These are phyloP conservation scores for Hermetia illucens DNA, from an alignment of 1,140 invertebrate species.

Conservation along the genomic window DNA sequence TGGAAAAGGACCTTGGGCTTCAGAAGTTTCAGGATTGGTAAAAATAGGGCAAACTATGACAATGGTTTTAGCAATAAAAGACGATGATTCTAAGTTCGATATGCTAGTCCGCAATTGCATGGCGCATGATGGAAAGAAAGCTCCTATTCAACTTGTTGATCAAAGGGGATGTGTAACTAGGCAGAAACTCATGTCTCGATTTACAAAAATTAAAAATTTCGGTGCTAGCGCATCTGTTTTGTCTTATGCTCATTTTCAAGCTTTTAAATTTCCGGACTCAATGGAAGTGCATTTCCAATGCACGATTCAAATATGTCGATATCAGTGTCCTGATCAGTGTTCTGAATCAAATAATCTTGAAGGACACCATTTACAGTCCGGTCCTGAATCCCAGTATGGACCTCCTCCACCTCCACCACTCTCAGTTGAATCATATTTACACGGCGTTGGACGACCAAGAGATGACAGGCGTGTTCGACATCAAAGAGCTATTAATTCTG, in stretches of 20 bases:
- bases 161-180: conserved; percentile 82
- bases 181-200: conserved; percentile 84
- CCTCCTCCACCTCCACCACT: conserved; percentile 43
- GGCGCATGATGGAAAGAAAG: conserved; percentile 85
- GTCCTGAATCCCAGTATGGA: conserved; percentile 52
- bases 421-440: conserved; percentile 26
- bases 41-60: conserved; percentile 96
- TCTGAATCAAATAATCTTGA: conserved; percentile 42
- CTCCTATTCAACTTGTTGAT: conserved; percentile 88
- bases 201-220: conserved; percentile 92
- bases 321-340: conserved; percentile 84
- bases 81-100: conserved; percentile 90
- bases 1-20: conserved; percentile 90
- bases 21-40: conserved; percentile 83
- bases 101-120: conserved; percentile 91
- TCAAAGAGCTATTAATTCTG: conserved; percentile 40
- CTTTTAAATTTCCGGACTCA: conserved; percentile 90
- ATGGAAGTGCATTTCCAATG: conserved; percentile 96
- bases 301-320: conserved; percentile 86
- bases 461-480: conserved; percentile 58
- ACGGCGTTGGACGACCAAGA: conserved; percentile 43
- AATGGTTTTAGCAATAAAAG: conserved; percentile 91
- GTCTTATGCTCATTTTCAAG: conserved; percentile 87
- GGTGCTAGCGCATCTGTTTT: conserved; percentile 81
- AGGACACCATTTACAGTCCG: conserved; percentile 34